Conservation (phyloP, 2,888 invertebrate species). For the Seladonia tumulorum region DNA sequence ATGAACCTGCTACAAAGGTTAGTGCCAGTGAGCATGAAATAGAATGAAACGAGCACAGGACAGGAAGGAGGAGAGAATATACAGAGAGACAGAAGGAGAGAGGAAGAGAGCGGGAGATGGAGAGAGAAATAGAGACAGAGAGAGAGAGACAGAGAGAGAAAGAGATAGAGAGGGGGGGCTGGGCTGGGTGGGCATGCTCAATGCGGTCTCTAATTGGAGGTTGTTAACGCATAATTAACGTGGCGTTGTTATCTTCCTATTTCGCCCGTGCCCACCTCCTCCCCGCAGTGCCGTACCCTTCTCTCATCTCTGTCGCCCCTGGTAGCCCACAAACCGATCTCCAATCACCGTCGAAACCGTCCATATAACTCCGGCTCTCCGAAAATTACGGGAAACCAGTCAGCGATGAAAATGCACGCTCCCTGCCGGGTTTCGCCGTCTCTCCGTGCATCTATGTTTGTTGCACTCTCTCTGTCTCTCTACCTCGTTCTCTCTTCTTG, state of each 20-base stretch:
- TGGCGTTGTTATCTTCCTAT: constrained; percentile 69
- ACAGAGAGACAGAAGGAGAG: constrained; percentile 7
- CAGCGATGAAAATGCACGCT: constrained; percentile 66
- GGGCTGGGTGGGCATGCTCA: constrained; percentile 54
- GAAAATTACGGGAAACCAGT: constrained; percentile 76
- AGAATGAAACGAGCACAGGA: constrained; percentile 38
- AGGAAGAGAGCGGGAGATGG: background rate
- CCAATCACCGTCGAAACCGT: constrained; percentile 74
- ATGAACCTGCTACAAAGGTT: constrained; percentile 57
- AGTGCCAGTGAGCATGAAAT: constrained; percentile 53
- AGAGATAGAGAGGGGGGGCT: background rate
- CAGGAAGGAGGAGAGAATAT: constrained; percentile 42
- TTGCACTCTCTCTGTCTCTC: background rate
- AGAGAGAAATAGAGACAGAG: background rate
- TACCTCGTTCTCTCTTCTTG: background rate
- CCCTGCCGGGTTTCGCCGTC: constrained; percentile 32
- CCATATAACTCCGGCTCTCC: constrained; percentile 66
- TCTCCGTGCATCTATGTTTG: background rate
- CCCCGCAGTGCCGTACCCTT: constrained; percentile 42
- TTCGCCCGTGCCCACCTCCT: constrained; percentile 58
- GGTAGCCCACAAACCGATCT: constrained; percentile 63
- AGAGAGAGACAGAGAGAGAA: constrained; percentile 1
- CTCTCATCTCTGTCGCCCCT: constrained; percentile 53
- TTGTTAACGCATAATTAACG: constrained; percentile 81
- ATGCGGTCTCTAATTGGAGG: constrained; percentile 79